Evolutionary conservation across 2,113 vertebrate species (phyloP).

Genomic region (Rhabdomys dilectus): DNA sequence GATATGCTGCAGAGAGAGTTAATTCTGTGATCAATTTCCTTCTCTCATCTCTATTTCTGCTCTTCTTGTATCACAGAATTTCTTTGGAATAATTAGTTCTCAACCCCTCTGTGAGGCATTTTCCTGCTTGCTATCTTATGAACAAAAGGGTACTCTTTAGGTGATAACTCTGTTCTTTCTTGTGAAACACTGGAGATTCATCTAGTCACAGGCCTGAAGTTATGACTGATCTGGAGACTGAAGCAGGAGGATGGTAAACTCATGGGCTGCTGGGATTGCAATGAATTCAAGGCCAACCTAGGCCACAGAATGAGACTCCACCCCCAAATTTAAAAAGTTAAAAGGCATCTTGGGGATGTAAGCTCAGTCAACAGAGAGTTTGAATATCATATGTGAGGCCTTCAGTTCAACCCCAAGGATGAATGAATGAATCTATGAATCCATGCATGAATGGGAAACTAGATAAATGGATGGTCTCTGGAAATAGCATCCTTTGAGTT

Average conservation of each 20-base stretch:
- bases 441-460: not conserved
- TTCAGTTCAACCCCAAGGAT: not conserved
- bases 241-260: not conserved
- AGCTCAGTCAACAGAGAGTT: not conserved
- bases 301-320: not conserved
- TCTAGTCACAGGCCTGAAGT: not conserved
- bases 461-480: not conserved
- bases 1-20: slow-evolving; percentile 57
- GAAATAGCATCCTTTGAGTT: slow-evolving; percentile 38
- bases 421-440: not conserved
- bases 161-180: slow-evolving; percentile 55
- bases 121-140: slow-evolving; percentile 60
- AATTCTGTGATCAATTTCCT: slow-evolving; percentile 66
- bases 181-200: not conserved
- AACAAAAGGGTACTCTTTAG: slow-evolving; percentile 61
- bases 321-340: not conserved
- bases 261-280: not conserved
- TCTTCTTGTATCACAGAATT: not conserved
- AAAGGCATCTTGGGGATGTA: not conserved
- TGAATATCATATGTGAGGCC: not conserved
- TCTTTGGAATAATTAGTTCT: slow-evolving; percentile 71
- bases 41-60: slow-evolving; percentile 37
- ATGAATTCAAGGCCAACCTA: not conserved
- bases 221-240: not conserved
- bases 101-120: slow-evolving; percentile 54